A percentile compares a stretch with the other conserved stretches of the same genome.
These are phyloP conservation scores for Chaetogeoica ovagalla DNA, from an alignment of 2,888 invertebrate genomes.

Conservation along the genomic window DNA sequence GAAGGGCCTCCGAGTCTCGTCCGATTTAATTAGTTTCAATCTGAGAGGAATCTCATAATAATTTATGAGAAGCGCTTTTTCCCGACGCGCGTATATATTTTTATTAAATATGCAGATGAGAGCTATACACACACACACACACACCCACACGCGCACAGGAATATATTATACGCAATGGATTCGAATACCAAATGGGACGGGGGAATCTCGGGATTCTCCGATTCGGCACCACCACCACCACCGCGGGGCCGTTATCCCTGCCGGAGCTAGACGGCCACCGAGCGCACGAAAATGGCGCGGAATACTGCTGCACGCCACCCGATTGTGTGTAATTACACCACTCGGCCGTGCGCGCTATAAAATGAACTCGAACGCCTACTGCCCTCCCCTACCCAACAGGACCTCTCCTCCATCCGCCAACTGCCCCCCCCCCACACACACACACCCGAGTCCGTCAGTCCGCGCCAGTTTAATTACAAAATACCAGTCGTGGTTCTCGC, in stretches of 20 bases:
- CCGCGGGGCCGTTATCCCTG: background rate
- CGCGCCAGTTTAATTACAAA: conserved; percentile 45
- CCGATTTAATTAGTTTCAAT: conserved; percentile 53
- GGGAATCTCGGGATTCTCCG: conserved; percentile 31
- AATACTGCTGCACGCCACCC: background rate
- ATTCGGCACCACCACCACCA: background rate
- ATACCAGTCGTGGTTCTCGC: conserved; percentile 45
- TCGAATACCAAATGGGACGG: background rate
- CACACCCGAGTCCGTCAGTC: background rate
- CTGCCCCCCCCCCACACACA: background rate
- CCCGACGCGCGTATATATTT: background rate
- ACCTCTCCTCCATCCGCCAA: no score
- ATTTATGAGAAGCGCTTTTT: conserved; percentile 36
- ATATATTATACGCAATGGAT: conserved; percentile 23
- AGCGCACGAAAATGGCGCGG: conserved; percentile 38
- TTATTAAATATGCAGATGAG: conserved; percentile 40
- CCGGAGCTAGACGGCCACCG: background rate
- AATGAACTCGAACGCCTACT: conserved; percentile 38
- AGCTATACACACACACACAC: no score
- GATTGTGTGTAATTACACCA: conserved; percentile 49
- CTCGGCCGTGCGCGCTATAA: conserved; percentile 22
- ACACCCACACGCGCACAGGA: background rate
- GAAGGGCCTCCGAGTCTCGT: background rate
- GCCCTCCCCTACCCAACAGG: no score
- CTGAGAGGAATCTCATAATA: conserved; percentile 41